Conservation (phyloP, 1,140 invertebrate genomes). For the Drosophila tristis region DNA sequence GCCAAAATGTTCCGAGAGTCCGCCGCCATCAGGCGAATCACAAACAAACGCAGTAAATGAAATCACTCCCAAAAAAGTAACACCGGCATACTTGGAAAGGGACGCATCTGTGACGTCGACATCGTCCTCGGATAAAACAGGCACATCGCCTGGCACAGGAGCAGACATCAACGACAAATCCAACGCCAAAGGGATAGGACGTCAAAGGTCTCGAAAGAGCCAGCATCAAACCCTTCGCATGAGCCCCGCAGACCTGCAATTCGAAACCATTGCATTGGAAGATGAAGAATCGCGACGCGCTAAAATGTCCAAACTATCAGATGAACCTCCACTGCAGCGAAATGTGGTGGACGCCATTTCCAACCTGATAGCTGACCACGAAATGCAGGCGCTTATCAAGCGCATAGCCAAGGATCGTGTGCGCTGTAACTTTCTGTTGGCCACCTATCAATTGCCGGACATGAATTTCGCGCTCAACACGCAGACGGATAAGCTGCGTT, state of each 20-base stretch:
- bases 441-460: slow-evolving; percentile 64
- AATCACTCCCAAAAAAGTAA: slow-evolving; percentile 18
- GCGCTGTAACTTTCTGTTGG: slow-evolving; percentile 64
- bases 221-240: slow-evolving; percentile 52
- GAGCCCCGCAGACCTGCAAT: slow-evolving; percentile 54
- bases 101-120: neutral
- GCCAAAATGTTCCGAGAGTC: slow-evolving; percentile 3
- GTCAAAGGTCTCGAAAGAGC: slow-evolving; percentile 57
- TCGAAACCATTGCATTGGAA: slow-evolving; percentile 44
- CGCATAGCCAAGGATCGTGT: slow-evolving; percentile 59
- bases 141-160: slow-evolving; percentile 1
- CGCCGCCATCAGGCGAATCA: slow-evolving; percentile 2
- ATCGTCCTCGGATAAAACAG: neutral
- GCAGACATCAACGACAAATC: slow-evolving; percentile 1
- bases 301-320: neutral
- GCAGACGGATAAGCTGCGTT: slow-evolving; percentile 1
- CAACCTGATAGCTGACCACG: slow-evolving; percentile 20
- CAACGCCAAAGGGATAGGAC: neutral
- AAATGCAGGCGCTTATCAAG: slow-evolving; percentile 39
- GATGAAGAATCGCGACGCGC: neutral
- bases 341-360: slow-evolving; percentile 14
- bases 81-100: neutral
- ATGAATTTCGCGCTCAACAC: slow-evolving; percentile 64
- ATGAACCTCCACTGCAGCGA: neutral
- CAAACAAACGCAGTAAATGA: slow-evolving; percentile 12